Percentiles rank a stretch among this genome's conserved stretches.
Evolutionary conservation across 2,113 vertebrate species (phyloP).

Genomic region (Antechinus flavipes): DNA sequence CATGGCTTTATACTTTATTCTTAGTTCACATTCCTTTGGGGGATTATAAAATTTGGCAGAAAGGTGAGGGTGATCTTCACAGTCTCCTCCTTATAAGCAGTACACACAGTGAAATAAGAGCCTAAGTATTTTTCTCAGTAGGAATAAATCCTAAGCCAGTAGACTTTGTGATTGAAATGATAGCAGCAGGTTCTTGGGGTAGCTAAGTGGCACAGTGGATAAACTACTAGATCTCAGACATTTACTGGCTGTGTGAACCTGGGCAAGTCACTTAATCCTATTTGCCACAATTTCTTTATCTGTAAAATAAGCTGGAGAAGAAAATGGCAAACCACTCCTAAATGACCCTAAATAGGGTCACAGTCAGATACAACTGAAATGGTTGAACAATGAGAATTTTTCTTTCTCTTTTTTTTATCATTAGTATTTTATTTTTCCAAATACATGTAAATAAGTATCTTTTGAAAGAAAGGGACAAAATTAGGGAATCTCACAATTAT

Average conservation of each 20-base stretch:
- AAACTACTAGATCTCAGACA: not conserved
- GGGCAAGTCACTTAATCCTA: not conserved
- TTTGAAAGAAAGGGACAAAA: not conserved
- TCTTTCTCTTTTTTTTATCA: too few relatives aligned
- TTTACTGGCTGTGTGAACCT: not conserved
- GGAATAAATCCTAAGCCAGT: not conserved
- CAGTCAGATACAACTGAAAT: too few relatives aligned
- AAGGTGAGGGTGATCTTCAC: not conserved
- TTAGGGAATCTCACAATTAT: not conserved
- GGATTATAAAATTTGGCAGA: not conserved
- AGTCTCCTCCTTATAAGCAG: not conserved
- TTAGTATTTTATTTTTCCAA: too few relatives aligned
- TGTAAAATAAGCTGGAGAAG: not conserved
- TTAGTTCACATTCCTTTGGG: not conserved
- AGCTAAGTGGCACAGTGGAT: not conserved
- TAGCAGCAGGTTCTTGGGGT: not conserved
- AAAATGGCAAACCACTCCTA: not conserved
- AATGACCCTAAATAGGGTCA: too few relatives aligned
- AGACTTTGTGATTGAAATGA: not conserved
- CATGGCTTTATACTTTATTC: not conserved
- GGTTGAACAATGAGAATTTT: not conserved
- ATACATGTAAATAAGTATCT: not conserved
- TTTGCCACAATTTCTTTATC: not conserved
- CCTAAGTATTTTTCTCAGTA: not conserved
- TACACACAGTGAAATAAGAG: not conserved